Evolutionary conservation across 2,888 invertebrate species (phyloP), one percentile per base, ranked within the genome.

Genomic region (Apeira syringaria): DNA sequence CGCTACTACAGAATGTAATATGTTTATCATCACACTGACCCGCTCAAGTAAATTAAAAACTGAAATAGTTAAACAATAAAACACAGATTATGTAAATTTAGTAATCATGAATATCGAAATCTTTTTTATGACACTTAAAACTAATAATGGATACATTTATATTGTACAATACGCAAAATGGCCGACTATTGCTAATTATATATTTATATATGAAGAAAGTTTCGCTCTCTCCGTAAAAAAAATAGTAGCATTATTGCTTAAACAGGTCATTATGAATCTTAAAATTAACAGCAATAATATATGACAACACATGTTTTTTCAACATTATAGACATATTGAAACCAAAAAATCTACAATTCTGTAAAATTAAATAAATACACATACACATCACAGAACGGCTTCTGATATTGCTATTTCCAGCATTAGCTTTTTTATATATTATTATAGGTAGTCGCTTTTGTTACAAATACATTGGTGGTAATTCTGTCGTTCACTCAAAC

Each of bases 321-420:
- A 13, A 41, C 41, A 34, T 24, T 43, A 35, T 47, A 37, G 37
- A 18, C 7, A 20, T 26, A 18, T 18, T 40, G 45, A 10, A 26
- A 48, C 45, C 38, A 31, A 40, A 47, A 38, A 47, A n/a, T n/a
- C 34, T 38, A 38, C 27, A 35, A 39, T 46, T 33, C 18, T 22
- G 17, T 20, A 11, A 35, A 40, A 39, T 18, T 41, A 20, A 20
- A 20, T 20, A 20, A 7, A 39, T 8, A 35, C 38, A 36, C 29
- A 33, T 29, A 35, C 20, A 44, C 37, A 53, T 53, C 53, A 53
- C 53, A 47, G 47, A 47, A 20, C n/a, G 13, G 34, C 36, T 36
- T 38, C 42, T 49, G 47, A 49, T 40, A 35, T 30, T 43, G 13
- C 11, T 30, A 7, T 18, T 33, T 18, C 36, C 30, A 27, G 2